Conservation (phyloP, 2,797 vertebrate species). For the Pagetopsis macropterus region DNA sequence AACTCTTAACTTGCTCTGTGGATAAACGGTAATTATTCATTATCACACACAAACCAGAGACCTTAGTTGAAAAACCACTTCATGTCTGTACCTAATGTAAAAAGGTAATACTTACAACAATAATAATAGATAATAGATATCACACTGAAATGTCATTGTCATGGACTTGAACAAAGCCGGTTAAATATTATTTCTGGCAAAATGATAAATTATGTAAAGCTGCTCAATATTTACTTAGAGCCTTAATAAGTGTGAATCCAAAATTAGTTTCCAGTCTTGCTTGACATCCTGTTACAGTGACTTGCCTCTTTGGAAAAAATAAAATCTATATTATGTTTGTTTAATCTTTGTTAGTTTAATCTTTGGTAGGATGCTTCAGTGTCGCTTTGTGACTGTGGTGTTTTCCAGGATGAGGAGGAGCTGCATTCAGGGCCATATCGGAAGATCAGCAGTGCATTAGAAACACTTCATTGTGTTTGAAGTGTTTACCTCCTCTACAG, state of each 20-base stretch:
- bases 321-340: neutral
- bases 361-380: neutral
- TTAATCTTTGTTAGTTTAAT: neutral
- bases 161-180: neutral
- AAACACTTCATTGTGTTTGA: conserved; percentile 19
- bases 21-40: neutral
- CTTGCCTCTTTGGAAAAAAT: neutral
- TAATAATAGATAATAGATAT: neutral
- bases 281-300: neutral
- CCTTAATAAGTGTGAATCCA: too few relatives aligned
- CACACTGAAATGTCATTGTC: neutral
- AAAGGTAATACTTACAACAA: neutral
- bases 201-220: neutral
- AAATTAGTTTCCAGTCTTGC: neutral
- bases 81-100: neutral
- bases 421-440: neutral
- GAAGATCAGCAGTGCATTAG: conserved; percentile 3
- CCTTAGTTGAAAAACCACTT: too few relatives aligned
- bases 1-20: neutral
- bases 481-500: conserved; percentile 4
- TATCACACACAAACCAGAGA: neutral
- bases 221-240: neutral
- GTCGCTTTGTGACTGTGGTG: neutral
- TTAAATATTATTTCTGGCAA: neutral
- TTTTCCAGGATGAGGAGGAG: conserved; percentile 7